Percentiles rank a stretch among this genome's conserved stretches.
Evolutionary conservation across 2,888 invertebrate species (phyloP).

Genomic region (Kuschelorhynchus macadamiae): DNA sequence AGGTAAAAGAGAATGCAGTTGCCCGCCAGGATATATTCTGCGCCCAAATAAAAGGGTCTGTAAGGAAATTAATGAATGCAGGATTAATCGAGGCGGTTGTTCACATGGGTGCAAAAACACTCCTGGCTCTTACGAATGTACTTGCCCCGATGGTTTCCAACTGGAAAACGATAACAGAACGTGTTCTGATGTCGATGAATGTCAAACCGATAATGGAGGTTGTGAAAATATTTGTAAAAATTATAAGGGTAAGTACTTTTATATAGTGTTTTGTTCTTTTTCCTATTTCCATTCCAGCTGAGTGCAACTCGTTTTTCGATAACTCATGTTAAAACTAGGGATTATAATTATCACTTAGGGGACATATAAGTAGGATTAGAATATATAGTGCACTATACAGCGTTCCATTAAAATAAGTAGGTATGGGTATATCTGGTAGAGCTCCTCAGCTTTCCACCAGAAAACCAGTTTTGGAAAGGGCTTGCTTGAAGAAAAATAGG

Average conservation of each 20-base stretch:
- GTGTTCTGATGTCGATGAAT: conserved; percentile 68
- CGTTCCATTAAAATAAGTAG: no score
- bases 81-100: conserved; percentile 74
- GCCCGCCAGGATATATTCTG: conserved; percentile 62
- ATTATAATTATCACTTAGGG: no score
- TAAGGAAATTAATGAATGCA: conserved; percentile 74
- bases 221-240: conserved; percentile 71
- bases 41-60: conserved; percentile 67
- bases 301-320: no score
- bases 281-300: no score
- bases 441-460: no score
- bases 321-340: no score
- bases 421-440: no score
- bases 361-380: no score
- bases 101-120: conserved; percentile 74
- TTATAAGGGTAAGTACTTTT: conserved; percentile 55
- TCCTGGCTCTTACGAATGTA: conserved; percentile 70
- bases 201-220: conserved; percentile 62
- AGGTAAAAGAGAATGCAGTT: conserved; percentile 37
- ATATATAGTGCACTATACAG: no score
- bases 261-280: no score
- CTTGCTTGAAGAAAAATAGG: no score
- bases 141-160: conserved; percentile 68
- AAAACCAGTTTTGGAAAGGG: no score
- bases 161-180: conserved; percentile 62